Evolutionary conservation across 2,113 vertebrate species (phyloP).

Genomic region (Marmota monax): DNA sequence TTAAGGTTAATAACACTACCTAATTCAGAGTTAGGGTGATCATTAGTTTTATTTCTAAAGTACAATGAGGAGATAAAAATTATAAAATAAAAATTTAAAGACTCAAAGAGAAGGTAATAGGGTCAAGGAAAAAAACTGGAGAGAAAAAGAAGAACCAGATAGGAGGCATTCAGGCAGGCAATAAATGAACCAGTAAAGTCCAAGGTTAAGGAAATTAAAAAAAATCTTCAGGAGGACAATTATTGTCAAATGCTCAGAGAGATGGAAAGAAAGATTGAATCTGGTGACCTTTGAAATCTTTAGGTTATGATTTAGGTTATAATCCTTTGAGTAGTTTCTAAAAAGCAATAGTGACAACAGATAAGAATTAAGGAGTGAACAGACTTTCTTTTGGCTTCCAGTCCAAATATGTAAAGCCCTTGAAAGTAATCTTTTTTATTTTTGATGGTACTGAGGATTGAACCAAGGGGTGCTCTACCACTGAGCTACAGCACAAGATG

Average conservation of each 20-base stretch:
- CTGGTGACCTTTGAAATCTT: background rate
- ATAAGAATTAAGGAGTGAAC: background rate
- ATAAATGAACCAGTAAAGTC: background rate
- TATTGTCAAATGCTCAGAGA: background rate
- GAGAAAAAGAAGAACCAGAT: background rate
- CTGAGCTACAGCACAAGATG: too few species aligned
- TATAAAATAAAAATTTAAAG: slow-evolving; percentile 23
- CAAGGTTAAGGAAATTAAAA: background rate
- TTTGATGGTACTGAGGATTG: too few species aligned
- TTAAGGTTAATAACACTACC: background rate
- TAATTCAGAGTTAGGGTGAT: background rate
- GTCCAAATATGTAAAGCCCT: background rate
- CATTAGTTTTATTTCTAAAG: background rate
- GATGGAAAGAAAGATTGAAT: background rate
- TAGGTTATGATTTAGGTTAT: background rate
- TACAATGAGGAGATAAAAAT: background rate
- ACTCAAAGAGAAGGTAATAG: background rate
- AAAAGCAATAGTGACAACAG: background rate
- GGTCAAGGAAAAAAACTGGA: background rate
- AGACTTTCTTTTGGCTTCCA: background rate
- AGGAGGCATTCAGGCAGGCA: background rate
- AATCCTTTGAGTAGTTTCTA: slow-evolving; percentile 8
- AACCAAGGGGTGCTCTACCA: too few species aligned
- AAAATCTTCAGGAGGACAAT: background rate
- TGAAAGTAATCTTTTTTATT: background rate